Evolutionary conservation across 2,888 invertebrate genomes (phyloP).

Genomic region (Coleophora deauratella): DNA sequence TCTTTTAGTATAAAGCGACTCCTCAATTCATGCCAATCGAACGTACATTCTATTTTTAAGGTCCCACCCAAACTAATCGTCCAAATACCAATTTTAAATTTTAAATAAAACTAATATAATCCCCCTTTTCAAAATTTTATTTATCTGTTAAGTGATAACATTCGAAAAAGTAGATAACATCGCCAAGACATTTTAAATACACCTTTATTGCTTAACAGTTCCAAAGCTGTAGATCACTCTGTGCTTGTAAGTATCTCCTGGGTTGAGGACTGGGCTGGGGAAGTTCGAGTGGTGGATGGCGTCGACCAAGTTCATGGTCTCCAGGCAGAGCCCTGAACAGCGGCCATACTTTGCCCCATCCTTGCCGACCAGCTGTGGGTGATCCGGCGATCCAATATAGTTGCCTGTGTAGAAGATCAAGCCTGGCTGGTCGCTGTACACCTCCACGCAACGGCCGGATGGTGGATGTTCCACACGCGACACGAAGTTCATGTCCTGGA

Average conservation of each 20-base stretch:
- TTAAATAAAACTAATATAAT: no score
- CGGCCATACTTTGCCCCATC: conserved; percentile 59
- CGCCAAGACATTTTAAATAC: no score
- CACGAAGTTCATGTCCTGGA: no score
- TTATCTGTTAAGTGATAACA: no score
- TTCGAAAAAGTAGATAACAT: no score
- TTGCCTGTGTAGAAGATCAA: conserved; percentile 87
- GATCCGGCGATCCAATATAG: conserved; percentile 63
- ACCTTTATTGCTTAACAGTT: no score
- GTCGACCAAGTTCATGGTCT: conserved; percentile 91
- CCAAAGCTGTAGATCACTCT: conserved; percentile 79
- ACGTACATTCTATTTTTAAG: no score
- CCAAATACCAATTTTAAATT: no score
- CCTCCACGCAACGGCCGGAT: conserved; percentile 78
- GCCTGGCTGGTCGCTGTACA: conserved; percentile 85
- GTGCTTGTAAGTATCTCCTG: conserved; percentile 78
- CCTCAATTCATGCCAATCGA: no score
- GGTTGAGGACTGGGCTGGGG: conserved; percentile 77
- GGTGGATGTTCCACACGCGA: conserved; percentile 69
- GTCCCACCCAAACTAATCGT: no score
- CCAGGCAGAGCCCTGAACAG: conserved; percentile 86
- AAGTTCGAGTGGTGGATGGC: conserved; percentile 84
- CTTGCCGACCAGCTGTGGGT: conserved; percentile 17
- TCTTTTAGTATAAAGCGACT: no score
- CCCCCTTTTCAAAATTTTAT: no score